Percentiles rank a stretch among this genome's conserved stretches.
Conservation (phyloP, 2,797 vertebrate genomes). For the Benthosema pterotum region DNA sequence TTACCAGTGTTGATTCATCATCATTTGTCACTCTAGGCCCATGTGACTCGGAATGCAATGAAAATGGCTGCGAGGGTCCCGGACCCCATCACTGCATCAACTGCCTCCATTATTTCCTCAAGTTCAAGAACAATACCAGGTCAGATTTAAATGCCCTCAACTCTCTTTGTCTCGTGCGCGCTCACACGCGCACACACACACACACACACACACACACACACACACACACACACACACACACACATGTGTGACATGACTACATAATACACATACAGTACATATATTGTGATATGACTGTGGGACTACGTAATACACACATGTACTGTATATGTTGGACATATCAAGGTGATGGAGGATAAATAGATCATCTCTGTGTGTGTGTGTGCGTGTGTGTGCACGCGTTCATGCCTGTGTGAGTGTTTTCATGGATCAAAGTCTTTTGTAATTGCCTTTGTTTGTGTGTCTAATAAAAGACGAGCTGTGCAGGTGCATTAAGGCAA, state of each 20-base stretch:
- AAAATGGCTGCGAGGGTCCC: conserved; percentile 94
- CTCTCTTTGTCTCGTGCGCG: too few relatives aligned
- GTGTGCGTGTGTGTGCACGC: too few relatives aligned
- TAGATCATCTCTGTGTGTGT: too few relatives aligned
- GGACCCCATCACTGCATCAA: conserved; percentile 96
- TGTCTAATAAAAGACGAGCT: conserved; percentile 67
- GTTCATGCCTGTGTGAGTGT: background rate
- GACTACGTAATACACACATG: too few relatives aligned
- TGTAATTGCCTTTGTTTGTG: conserved; percentile 71
- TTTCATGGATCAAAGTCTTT: conserved; percentile 67
- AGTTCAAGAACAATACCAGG: conserved; percentile 98
- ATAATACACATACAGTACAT: too few relatives aligned
- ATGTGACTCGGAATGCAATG: conserved; percentile 94
- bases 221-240: too few relatives aligned
- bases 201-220: too few relatives aligned
- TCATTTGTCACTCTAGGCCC: conserved; percentile 78
- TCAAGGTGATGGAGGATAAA: too few relatives aligned
- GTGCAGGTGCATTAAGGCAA: conserved; percentile 58
- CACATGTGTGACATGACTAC: too few relatives aligned
- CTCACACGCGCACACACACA: too few relatives aligned
- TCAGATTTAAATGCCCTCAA: conserved; percentile 48
- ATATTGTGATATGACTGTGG: too few relatives aligned
- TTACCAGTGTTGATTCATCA: conserved; percentile 3
- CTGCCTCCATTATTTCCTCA: conserved; percentile 97
- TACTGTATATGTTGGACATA: too few relatives aligned